Conservation (phyloP, 2,797 vertebrate species). For the Rhabdomys pumilio region DNA sequence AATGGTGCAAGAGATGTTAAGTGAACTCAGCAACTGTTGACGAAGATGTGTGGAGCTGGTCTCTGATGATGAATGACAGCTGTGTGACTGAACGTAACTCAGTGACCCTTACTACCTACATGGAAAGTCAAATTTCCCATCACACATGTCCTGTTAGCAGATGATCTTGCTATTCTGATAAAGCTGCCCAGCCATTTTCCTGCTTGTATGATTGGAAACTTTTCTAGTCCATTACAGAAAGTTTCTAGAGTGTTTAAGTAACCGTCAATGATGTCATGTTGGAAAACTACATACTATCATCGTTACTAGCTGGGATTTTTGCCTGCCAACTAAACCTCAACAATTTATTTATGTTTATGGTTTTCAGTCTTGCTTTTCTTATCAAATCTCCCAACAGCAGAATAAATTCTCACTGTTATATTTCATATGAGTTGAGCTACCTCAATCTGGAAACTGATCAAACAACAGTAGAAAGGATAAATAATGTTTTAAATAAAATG, state of each 20-base stretch:
- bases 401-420: background rate
- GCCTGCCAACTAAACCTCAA: background rate
- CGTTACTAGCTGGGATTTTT: background rate
- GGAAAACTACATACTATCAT: constrained; percentile 40
- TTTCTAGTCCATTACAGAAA: constrained; percentile 34
- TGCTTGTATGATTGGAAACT: constrained; percentile 8
- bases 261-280: constrained; percentile 21
- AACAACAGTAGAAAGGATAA: background rate
- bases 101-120: background rate
- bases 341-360: background rate
- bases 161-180: constrained; percentile 5
- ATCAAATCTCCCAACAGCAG: background rate
- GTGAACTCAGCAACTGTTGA: background rate
- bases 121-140: constrained; percentile 22
- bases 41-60: background rate
- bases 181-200: constrained; percentile 22
- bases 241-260: background rate
- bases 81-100: background rate
- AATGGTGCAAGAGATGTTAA: background rate
- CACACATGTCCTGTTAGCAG: background rate
- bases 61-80: background rate
- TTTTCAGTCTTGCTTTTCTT: constrained; percentile 46
- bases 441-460: constrained; percentile 5
- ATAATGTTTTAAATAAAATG: constrained; percentile 13
- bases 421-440: background rate